phyloP scores from a whole-genome alignment of 2,888 invertebrate genomes.

The Cryptus armator region DNA sequence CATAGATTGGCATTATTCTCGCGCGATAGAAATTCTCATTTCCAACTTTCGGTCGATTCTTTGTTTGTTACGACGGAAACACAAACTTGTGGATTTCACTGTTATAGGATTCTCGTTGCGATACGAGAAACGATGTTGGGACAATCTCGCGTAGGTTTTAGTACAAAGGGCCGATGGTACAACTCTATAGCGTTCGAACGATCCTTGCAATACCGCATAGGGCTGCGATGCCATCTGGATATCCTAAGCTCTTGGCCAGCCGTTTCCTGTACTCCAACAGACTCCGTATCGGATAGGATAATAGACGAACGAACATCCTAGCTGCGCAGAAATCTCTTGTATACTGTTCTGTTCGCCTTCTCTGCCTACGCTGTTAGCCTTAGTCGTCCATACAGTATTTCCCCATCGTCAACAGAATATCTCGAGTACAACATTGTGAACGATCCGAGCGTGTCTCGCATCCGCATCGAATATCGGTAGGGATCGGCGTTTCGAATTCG shows the following conservation, averaged over 20 bases:
- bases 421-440: not conserved
- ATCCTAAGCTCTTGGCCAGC: not conserved
- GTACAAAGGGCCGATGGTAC: conserved; percentile 28
- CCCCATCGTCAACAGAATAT: not conserved
- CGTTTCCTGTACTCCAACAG: not conserved
- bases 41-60: conserved; percentile 1
- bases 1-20: not conserved
- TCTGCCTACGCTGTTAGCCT: not conserved
- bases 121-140: not conserved
- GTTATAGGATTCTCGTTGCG: not conserved
- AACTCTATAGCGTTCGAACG: conserved; percentile 36
- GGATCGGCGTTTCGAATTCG: conserved; percentile 2
- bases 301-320: conserved; percentile 1
- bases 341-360: not conserved
- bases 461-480: not conserved
- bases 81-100: not conserved
- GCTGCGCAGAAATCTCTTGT: not conserved
- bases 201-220: not conserved
- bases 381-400: not conserved
- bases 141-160: conserved; percentile 29
- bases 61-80: not conserved
- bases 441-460: conserved; percentile 14
- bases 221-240: not conserved
- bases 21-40: not conserved
- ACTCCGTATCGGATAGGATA: not conserved